Evolutionary conservation across 2,797 vertebrate genomes (phyloP).

Genomic region (Cichlasoma orientale): DNA sequence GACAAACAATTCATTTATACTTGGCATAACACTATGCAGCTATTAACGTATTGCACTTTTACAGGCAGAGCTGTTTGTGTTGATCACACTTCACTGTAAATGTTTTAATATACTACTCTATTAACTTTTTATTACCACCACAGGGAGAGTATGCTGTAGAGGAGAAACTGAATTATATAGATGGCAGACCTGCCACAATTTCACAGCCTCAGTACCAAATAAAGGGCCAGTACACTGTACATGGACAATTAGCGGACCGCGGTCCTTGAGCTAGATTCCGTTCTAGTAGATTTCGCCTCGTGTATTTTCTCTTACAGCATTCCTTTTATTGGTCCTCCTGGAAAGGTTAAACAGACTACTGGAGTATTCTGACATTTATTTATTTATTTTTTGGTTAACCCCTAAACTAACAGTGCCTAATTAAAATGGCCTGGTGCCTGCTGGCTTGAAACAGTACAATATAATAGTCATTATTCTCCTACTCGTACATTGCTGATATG

Average conservation of each 20-base stretch:
- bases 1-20: slow-evolving; percentile 58
- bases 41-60: slow-evolving; percentile 60
- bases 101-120: slow-evolving; percentile 60
- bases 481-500: slow-evolving; percentile 14
- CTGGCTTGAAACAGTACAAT: slow-evolving; percentile 3
- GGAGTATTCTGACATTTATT: not conserved
- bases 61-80: slow-evolving; percentile 51
- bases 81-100: slow-evolving; percentile 56
- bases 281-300: not conserved
- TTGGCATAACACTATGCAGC: slow-evolving; percentile 38
- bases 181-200: slow-evolving; percentile 16
- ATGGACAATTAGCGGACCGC: not conserved
- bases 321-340: not conserved
- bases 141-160: slow-evolving; percentile 24
- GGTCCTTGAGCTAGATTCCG: not conserved
- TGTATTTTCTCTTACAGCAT: not conserved
- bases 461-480: slow-evolving; percentile 3
- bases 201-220: slow-evolving; percentile 8
- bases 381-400: not conserved
- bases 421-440: not conserved
- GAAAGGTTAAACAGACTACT: not conserved
- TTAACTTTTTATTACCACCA: slow-evolving; percentile 62
- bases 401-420: not conserved
- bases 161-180: slow-evolving; percentile 24
- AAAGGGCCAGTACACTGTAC: not conserved